A percentile compares a stretch with the other conserved stretches of the same genome.
phyloP scores from a whole-genome alignment of 30 jellyfish, hydroid and myxozoan genomes.

The Turritopsis dohrnii region DNA sequence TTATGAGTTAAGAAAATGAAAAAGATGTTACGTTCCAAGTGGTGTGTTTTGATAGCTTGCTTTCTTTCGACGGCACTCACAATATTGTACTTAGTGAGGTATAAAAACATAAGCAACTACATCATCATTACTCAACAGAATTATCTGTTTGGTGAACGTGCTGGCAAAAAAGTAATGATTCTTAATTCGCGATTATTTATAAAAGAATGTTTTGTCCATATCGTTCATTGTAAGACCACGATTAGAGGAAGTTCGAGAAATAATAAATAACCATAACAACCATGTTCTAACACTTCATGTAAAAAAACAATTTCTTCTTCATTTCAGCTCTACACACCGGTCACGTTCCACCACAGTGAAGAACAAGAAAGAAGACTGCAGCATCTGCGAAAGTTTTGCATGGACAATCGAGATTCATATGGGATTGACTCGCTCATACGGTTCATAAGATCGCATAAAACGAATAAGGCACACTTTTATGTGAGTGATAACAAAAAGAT shows the following conservation, averaged over 20 bases:
- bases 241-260: no score
- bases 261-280: no score
- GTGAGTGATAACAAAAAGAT: constrained; percentile 18
- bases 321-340: not conserved
- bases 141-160: not conserved
- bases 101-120: not conserved
- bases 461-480: constrained; percentile 18
- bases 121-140: not conserved
- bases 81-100: not conserved
- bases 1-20: not conserved
- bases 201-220: not conserved
- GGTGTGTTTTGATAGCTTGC: not conserved
- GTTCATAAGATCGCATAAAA: constrained; percentile 17
- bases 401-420: not conserved
- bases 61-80: not conserved
- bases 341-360: not conserved
- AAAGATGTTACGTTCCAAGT: not conserved
- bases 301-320: not conserved
- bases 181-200: no score
- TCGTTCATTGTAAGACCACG: no score
- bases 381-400: constrained; percentile 8
- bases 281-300: no score
- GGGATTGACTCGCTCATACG: not conserved
- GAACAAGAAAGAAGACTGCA: constrained; percentile 10
- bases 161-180: not conserved